Percentiles rank a stretch among this genome's conserved stretches.
These are phyloP conservation scores for Amblyteles armatorius DNA, from an alignment of 2,888 invertebrate genomes.

Conservation along the genomic window DNA sequence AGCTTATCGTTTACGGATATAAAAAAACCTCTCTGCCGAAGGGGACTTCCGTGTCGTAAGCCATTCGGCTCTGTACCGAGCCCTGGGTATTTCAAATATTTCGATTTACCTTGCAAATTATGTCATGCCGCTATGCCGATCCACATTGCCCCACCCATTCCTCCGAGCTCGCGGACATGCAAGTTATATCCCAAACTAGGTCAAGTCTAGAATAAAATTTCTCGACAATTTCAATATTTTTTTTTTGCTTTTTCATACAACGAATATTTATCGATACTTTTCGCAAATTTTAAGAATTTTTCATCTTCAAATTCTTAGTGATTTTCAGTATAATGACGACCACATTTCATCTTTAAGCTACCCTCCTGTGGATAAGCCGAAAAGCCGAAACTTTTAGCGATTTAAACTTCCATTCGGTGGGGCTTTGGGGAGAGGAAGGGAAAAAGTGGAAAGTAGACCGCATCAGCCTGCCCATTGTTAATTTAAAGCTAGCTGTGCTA, in stretches of 20 bases:
- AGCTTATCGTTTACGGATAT: slow-evolving; percentile 75
- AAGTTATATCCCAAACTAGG: slow-evolving; percentile 8
- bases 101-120: slow-evolving; percentile 42
- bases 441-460: slow-evolving; percentile 1
- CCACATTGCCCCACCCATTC: slow-evolving; percentile 11
- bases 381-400: slow-evolving; percentile 23
- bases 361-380: slow-evolving; percentile 3
- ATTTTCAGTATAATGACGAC: background rate
- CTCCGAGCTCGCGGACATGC: slow-evolving; percentile 6
- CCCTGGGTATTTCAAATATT: slow-evolving; percentile 40
- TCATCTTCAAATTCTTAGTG: background rate
- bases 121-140: slow-evolving; percentile 30
- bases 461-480: slow-evolving; percentile 5
- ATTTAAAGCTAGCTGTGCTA: background rate
- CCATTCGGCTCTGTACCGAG: slow-evolving; percentile 20
- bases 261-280: background rate
- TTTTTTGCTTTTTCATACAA: background rate
- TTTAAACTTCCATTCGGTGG: background rate
- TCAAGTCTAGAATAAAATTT: slow-evolving; percentile 3
- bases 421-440: background rate
- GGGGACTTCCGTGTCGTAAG: slow-evolving; percentile 50
- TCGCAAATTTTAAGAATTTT: background rate
- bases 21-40: slow-evolving; percentile 69
- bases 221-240: background rate
- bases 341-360: background rate